These are phyloP conservation scores for Lordiphosa andalusiaca DNA, from an alignment of 2,888 invertebrate species.

Conservation along the genomic window DNA sequence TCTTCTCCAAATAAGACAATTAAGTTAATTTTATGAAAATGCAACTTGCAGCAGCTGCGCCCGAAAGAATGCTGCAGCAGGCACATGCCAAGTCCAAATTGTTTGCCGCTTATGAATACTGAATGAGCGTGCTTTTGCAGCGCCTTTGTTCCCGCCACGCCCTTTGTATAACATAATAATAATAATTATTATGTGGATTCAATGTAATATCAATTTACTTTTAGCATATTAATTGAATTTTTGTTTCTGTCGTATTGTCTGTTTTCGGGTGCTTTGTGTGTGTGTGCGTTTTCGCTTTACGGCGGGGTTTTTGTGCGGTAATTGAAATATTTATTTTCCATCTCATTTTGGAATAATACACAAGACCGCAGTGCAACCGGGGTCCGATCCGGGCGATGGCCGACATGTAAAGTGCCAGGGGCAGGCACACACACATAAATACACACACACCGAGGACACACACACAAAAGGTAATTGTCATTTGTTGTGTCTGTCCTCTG, in stretches of 20 bases:
- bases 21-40: conserved; percentile 72
- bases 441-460: neutral
- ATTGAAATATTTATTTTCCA: conserved; percentile 75
- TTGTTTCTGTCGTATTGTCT: conserved; percentile 59
- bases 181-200: conserved; percentile 41
- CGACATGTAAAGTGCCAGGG: conserved; percentile 17
- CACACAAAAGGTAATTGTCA: conserved; percentile 67
- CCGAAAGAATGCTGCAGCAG: conserved; percentile 24
- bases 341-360: conserved; percentile 63
- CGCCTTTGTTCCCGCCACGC: neutral
- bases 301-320: conserved; percentile 43
- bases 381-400: neutral
- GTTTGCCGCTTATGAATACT: conserved; percentile 10
- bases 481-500: conserved; percentile 30
- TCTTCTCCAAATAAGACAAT: conserved; percentile 54
- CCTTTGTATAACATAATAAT: conserved; percentile 25
- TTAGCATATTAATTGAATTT: conserved; percentile 75
- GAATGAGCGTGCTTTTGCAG: conserved; percentile 4
- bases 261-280: conserved; percentile 41
- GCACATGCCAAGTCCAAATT: neutral
- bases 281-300: conserved; percentile 1
- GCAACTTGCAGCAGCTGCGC: conserved; percentile 13
- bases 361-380: conserved; percentile 48
- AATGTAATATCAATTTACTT: conserved; percentile 70
- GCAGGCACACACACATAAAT: neutral